A percentile compares a stretch with the other conserved stretches of the same genome.
phyloP scores from a whole-genome alignment of 1,140 invertebrate genomes.

The Periplaneta americana region DNA sequence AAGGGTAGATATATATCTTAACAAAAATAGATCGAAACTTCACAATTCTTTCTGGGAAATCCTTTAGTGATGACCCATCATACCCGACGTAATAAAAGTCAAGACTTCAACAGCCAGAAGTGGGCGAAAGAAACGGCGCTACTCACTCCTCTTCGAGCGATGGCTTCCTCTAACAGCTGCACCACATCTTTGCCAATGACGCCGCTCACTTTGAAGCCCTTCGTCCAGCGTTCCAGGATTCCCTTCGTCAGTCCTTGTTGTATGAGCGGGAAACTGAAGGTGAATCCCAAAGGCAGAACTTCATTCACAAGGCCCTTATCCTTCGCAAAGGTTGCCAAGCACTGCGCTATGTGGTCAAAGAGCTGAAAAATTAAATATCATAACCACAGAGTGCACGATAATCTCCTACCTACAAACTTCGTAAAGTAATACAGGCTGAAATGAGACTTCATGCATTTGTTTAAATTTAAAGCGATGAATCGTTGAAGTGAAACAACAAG shows the following conservation, averaged over 20 bases:
- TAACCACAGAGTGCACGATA: not conserved
- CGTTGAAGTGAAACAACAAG: no score
- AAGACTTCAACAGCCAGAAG: no score
- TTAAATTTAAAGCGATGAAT: no score
- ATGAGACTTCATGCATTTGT: no score
- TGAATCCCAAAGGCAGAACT: conserved; percentile 91
- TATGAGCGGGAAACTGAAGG: conserved; percentile 94
- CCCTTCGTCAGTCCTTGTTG: conserved; percentile 90
- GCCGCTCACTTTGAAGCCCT: conserved; percentile 87
- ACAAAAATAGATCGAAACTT: no score
- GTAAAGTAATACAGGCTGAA: no score
- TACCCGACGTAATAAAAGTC: no score
- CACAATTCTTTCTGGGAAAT: no score
- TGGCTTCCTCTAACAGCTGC: conserved; percentile 70
- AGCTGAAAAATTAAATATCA: conserved; percentile 44
- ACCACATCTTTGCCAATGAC: conserved; percentile 88
- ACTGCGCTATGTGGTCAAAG: conserved; percentile 98
- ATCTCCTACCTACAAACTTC: no score
- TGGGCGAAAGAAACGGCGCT: no score
- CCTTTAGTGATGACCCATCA: no score
- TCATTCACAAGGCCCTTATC: conserved; percentile 68
- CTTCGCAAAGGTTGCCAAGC: conserved; percentile 88
- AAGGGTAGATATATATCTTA: no score
- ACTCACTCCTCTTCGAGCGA: conserved; percentile 62
- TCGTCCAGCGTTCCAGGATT: conserved; percentile 87